Evolutionary conservation across 2,113 vertebrate species (phyloP).

Genomic region (Poeciliopsis occidentalis): DNA sequence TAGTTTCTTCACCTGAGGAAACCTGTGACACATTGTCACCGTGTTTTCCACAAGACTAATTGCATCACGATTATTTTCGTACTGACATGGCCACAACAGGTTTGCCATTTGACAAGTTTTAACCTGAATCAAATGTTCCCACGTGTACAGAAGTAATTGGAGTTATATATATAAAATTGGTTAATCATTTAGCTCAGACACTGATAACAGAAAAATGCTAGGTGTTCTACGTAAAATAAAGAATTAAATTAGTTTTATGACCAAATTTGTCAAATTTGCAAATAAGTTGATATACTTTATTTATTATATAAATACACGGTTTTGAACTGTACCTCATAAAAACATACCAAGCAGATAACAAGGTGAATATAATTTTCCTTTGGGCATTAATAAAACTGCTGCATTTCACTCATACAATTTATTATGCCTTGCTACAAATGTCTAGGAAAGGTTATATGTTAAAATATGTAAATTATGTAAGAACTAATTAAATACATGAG

Average conservation of each 20-base stretch:
- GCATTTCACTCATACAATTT: neutral
- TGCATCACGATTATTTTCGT: neutral
- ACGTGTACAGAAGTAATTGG: neutral
- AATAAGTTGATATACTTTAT: neutral
- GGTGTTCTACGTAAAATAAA: neutral
- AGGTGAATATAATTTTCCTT: neutral
- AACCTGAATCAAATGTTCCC: neutral
- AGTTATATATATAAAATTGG: neutral
- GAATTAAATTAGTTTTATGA: too few species aligned
- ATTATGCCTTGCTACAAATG: neutral
- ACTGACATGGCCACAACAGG: neutral
- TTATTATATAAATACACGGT: too few species aligned
- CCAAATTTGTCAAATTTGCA: too few species aligned
- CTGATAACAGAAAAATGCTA: neutral
- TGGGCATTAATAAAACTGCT: neutral
- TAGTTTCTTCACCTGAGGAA: neutral
- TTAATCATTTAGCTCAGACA: neutral
- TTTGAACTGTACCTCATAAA: too few species aligned
- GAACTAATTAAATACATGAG: neutral
- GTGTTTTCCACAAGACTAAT: neutral
- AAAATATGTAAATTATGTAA: neutral
- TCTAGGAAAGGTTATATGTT: neutral
- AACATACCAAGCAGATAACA: neutral
- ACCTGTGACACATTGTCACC: neutral
- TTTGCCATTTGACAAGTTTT: neutral